Base-by-base conservation (phyloP, 2,113 vertebrate species). In the Paracanthobrama guichenoti region DNA sequence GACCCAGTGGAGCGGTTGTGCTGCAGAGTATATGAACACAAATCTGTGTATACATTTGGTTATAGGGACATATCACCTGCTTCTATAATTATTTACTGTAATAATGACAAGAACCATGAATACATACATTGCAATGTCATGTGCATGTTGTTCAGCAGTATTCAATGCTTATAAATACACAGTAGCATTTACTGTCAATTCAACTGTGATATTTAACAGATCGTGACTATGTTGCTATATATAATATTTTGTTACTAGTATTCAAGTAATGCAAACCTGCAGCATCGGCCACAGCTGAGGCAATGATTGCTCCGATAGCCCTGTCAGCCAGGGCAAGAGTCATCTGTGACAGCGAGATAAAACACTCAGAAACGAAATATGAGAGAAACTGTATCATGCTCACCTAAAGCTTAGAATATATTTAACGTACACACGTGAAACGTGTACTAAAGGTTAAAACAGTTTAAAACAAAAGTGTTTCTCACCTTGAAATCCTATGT, bases 1-100 rank as follows among this genome's bases (percentile, higher is more conserved):
- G 12, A 94, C 88, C 94, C 94, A 94, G 87, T 94, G 93, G 18
- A 94, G 91, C 1, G 93, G 94, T 88, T 94, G 93, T 0, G 93
- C 94, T 95, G 62, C 26, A 46, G 46, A 50, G 16, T 35, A 13
- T 62, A 59, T 18, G 14, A 28, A 39, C 31, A 69, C 18, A 69
- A 69, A 22, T 35, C 1, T 35, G 62, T 66, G 6, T 66, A 16
- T 1, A 35, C 9, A 67, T 67, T 67, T 67, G 16, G 39, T 22
- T 39, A 39, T 69, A 42, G 31, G 31, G 4, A 62, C 3, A 62
- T 12, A 46, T 28, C n/a, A 28, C 20, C 31, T 62, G 28, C 9
- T 16, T n/a, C 20, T 35, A 39, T 39, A 67, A 67, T 22, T 35
- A 57, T 35, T 35, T 6, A 28, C 22, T n/a, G 55, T 3, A 55